These are phyloP conservation scores for Oreochromis grahami DNA, from an alignment of 2,797 vertebrate genomes.

Conservation along the genomic window DNA sequence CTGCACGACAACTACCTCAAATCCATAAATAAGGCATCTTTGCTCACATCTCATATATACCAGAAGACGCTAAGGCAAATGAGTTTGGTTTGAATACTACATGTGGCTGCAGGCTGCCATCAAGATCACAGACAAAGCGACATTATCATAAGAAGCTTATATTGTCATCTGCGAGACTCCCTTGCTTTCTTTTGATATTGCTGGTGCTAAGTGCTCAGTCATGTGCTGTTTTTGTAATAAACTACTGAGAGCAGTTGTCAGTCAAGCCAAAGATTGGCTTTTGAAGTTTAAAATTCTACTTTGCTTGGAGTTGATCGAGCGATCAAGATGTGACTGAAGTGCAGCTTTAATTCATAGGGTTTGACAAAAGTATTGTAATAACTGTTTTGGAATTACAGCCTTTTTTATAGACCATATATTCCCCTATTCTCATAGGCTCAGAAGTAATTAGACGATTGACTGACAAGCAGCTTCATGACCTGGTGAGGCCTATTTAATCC, in stretches of 20 bases:
- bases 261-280: background rate
- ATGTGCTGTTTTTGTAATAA: background rate
- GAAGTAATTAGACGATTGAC: background rate
- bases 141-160: constrained; percentile 45
- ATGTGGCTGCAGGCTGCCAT: constrained; percentile 45
- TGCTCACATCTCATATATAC: constrained; percentile 29
- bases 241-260: background rate
- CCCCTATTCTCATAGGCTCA: background rate
- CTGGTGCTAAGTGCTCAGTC: constrained; percentile 9
- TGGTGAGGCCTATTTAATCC: background rate
- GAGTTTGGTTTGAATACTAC: background rate
- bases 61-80: constrained; percentile 17
- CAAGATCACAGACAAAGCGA: constrained; percentile 41
- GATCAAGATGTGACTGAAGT: background rate
- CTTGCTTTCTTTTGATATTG: constrained; percentile 28
- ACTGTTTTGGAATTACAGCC: background rate
- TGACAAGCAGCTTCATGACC: background rate
- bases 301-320: background rate
- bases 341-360: background rate
- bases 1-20: background rate
- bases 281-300: background rate
- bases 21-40: constrained; percentile 10
- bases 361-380: background rate
- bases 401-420: background rate
- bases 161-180: constrained; percentile 4